Base-by-base conservation (phyloP, 64 coral and sea anemone genomes). In the Montipora cactus region DNA sequence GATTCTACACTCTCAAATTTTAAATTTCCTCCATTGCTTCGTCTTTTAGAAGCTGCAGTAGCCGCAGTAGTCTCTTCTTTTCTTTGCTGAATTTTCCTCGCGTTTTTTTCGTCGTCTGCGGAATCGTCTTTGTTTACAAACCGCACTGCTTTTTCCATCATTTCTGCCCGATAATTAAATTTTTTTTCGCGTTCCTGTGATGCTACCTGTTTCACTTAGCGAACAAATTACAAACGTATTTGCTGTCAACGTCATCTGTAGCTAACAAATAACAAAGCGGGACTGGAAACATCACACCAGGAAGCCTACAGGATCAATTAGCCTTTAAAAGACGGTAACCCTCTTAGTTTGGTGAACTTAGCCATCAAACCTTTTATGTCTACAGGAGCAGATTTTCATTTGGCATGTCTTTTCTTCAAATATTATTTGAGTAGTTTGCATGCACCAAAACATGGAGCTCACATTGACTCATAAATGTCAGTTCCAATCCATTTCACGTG, bases 41-140 rank as follows among this genome's bases (percentile, higher is more conserved):
- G 75, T 13, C 49, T 80, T n/a, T 51, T 91, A 1, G 14, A 6
- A 5, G 87, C 44, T 49, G 16, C 74, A 10, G 79, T 74, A 48
- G 75, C 62, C 7, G 23, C 57, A 14, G 80, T 45, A 44, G 21
- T 74, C 50, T 37, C 12, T 19, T 22, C 14, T 73, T 25, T 14
- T 10, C 6, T 23, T 53, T 13, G 10, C 2, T 15, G 9, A 12
- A 7, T n/a, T 57, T 47, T 59, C 66, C 5, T n/a, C 20, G 50
- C 12, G 15, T 4, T 51, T 12, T 16, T 23, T 15, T 79, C 46
- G 16, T 93, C 92, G 15, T 93, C 84, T 22, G 79, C 75, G 14
- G 83, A 69, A 16, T 77, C 47, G 0, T 80, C 92, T 11, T 72
- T 79, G 25, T 93, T 93, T 51, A 88, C 92, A 79, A 93, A 93